phyloP scores from a whole-genome alignment of 1,140 invertebrate species.

The Ladona fulva region DNA sequence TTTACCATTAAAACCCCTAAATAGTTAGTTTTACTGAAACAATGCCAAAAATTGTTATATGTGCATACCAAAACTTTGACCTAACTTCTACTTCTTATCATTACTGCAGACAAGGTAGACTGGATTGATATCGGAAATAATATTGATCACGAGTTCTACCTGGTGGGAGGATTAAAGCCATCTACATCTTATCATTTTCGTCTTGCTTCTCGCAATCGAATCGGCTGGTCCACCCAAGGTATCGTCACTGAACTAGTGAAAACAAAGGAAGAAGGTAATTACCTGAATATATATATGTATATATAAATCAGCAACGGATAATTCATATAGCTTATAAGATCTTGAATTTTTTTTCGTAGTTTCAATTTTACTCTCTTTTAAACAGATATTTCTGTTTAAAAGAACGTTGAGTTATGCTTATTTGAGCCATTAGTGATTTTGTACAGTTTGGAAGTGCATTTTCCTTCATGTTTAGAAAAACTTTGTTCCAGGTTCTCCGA shows the following conservation, averaged over 20 bases:
- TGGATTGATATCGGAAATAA: conserved; percentile 83
- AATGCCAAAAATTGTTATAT: no score
- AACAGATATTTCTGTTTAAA: no score
- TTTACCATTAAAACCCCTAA: no score
- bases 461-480: no score
- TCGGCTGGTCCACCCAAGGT: conserved; percentile 84
- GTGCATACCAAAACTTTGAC: no score
- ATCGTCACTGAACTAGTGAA: conserved; percentile 59
- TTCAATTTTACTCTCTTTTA: no score
- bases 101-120: conserved; percentile 51
- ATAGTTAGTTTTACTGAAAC: no score
- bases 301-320: no score
- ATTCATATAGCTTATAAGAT: no score
- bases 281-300: no score
- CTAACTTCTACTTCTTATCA: conserved; percentile 15
- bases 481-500: conserved; percentile 39
- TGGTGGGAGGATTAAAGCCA: conserved; percentile 67
- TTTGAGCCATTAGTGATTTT: not conserved
- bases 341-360: no score
- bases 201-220: conserved; percentile 77
- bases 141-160: conserved; percentile 88
- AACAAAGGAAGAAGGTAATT: conserved; percentile 51
- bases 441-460: not conserved
- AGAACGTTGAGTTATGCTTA: no score
- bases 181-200: conserved; percentile 80